Evolutionary conservation across 2,113 vertebrate genomes (phyloP).

Genomic region (Tor tambroides): DNA sequence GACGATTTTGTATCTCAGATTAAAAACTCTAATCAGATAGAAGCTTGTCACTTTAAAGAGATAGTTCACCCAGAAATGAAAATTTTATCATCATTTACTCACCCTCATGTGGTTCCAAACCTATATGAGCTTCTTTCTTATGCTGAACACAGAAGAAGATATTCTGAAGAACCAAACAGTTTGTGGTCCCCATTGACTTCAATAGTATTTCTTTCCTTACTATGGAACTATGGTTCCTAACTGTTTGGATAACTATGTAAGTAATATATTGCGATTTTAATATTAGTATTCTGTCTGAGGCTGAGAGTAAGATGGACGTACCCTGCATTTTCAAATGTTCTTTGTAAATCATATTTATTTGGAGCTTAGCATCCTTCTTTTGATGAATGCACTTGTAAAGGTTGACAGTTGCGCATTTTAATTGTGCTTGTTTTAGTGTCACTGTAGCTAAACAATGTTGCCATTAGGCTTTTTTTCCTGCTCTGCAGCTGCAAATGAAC

Average conservation of each 20-base stretch:
- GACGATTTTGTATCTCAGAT: neutral
- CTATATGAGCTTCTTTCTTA: no score
- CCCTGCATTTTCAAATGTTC: neutral
- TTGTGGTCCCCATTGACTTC: no score
- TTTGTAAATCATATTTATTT: neutral
- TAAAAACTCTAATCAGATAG: neutral
- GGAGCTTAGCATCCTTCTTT: neutral
- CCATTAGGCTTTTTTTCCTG: neutral
- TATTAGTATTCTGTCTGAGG: neutral
- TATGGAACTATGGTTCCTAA: no score
- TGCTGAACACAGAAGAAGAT: no score
- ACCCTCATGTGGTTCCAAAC: no score
- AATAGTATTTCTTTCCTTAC: no score
- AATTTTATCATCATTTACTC: no score
- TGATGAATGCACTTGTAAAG: neutral
- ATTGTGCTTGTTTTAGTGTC: neutral
- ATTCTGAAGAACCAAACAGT: no score
- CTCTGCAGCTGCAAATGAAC: slow-evolving; percentile 10
- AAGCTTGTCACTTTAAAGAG: no score
- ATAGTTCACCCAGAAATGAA: no score
- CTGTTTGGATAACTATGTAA: no score
- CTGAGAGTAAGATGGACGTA: neutral
- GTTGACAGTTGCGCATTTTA: neutral
- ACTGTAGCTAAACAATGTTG: neutral
- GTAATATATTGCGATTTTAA: neutral